Evolutionary conservation across 1,140 invertebrate species (phyloP).

Genomic region (Bombyx mori): ASM3026992v2 NC_085133.1:4033001-4033500

Average conservation of each 20-base stretch:
- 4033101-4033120: neutral
- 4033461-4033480: no score
- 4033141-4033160: slow-evolving; percentile 18
- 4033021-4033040: no score
- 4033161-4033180: slow-evolving; percentile 58
- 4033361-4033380: slow-evolving; percentile 70
- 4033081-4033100: slow-evolving; percentile 1
- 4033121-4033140: no score
- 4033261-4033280: slow-evolving; percentile 12
- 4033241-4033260: slow-evolving; percentile 28
- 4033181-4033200: slow-evolving; percentile 50
- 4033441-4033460: slow-evolving; percentile 1
- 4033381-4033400: slow-evolving; percentile 61
- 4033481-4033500: no score
- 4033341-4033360: slow-evolving; percentile 70
- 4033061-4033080: neutral
- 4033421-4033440: slow-evolving; percentile 11
- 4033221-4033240: slow-evolving; percentile 11
- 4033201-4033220: slow-evolving; percentile 34
- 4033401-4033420: slow-evolving; percentile 66
- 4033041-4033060: neutral
- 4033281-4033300: neutral
- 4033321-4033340: slow-evolving; percentile 69
- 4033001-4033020: no score
- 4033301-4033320: slow-evolving; percentile 51